Evolutionary conservation across 2,113 vertebrate genomes (phyloP).

Genomic region (Sceloporus tristichus): DNA sequence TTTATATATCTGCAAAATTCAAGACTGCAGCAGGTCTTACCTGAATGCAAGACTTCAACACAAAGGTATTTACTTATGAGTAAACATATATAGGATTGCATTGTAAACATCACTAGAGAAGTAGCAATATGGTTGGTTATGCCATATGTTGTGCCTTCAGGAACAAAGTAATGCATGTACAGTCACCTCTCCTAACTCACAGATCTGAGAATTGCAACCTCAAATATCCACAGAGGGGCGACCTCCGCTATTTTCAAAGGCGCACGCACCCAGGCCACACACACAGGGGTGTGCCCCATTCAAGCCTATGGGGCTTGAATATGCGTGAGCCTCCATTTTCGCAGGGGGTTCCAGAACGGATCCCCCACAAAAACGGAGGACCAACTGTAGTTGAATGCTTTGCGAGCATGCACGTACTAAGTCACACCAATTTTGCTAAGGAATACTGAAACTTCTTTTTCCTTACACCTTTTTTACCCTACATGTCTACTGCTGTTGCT

Average conservation of each 20-base stretch:
- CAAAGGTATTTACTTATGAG: background rate
- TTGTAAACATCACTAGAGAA: background rate
- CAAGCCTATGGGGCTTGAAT: no score
- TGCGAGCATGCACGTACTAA: conserved; percentile 11
- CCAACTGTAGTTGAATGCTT: background rate
- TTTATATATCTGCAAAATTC: background rate
- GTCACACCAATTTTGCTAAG: background rate
- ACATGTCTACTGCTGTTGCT: background rate
- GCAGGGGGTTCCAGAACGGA: no score
- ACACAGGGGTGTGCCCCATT: no score
- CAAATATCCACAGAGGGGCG: no score
- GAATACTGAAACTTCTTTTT: background rate
- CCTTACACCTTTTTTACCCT: background rate
- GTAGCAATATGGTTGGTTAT: background rate
- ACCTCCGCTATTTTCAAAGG: no score
- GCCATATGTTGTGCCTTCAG: background rate
- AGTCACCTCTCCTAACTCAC: no score
- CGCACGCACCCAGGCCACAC: no score
- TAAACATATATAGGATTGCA: background rate
- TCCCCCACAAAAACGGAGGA: no score
- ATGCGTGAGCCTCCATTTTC: no score
- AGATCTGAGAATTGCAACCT: no score
- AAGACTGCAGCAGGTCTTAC: background rate
- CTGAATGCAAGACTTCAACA: background rate
- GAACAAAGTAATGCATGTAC: background rate